Percentiles rank a stretch among this genome's conserved stretches.
Conservation (phyloP, 1,140 invertebrate species). For the Lepidostoma basale region DNA sequence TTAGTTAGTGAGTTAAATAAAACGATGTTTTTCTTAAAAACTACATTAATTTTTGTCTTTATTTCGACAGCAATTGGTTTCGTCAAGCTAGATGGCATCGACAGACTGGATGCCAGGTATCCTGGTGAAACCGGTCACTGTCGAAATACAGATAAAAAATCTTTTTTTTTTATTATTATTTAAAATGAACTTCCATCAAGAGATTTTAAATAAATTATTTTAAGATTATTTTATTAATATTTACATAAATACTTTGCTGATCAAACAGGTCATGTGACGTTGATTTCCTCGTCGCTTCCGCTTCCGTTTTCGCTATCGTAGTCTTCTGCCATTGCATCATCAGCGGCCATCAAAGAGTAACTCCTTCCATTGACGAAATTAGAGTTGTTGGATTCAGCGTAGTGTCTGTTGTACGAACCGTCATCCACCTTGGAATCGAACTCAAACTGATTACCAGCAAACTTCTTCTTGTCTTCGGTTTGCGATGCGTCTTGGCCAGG, state of each 20-base stretch:
- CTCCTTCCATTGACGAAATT: slow-evolving; percentile 58
- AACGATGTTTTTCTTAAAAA: too few relatives aligned
- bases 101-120: too few relatives aligned
- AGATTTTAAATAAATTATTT: too few relatives aligned
- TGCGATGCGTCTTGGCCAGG: slow-evolving; percentile 32
- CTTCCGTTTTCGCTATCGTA: slow-evolving; percentile 72
- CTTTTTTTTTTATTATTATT: too few relatives aligned
- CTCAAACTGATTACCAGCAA: slow-evolving; percentile 7
- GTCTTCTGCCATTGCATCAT: slow-evolving; percentile 62
- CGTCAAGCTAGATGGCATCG: too few relatives aligned
- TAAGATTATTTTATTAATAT: neutral
- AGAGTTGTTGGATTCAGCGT: slow-evolving; percentile 44
- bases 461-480: slow-evolving; percentile 48
- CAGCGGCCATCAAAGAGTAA: slow-evolving; percentile 59
- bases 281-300: slow-evolving; percentile 80
- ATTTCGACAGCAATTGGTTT: too few relatives aligned
- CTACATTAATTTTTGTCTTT: too few relatives aligned
- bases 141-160: too few relatives aligned
- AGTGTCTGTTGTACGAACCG: neutral
- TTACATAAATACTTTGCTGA: neutral
- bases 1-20: too few relatives aligned
- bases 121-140: too few relatives aligned
- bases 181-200: too few relatives aligned
- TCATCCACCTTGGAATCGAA: neutral
- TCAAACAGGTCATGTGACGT: slow-evolving; percentile 76